Conservation (phyloP, 2,113 vertebrate species). For the Oostethus manadensis region DNA sequence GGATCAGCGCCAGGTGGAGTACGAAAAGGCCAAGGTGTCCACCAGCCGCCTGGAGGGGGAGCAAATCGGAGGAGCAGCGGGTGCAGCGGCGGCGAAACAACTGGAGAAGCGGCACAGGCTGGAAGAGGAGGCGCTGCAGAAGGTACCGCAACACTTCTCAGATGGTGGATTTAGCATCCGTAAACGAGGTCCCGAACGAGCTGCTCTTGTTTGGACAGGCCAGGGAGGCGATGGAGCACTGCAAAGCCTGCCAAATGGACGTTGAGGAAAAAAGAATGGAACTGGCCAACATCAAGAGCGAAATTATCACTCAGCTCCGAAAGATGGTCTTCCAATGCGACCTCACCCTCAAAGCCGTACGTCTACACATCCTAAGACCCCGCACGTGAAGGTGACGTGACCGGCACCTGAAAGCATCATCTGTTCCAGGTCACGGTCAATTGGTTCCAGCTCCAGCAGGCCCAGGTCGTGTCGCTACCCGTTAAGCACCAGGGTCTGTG, state of each 20-base stretch:
- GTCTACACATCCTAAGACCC: conserved; percentile 32
- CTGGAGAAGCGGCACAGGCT: conserved; percentile 86
- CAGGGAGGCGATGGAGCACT: conserved; percentile 87
- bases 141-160: conserved; percentile 69
- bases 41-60: conserved; percentile 89
- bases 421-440: conserved; percentile 86
- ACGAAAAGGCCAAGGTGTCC: conserved; percentile 88
- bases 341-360: conserved; percentile 94
- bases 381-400: not conserved
- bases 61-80: conserved; percentile 69
- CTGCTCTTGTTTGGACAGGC: conserved; percentile 64
- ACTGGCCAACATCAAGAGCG: conserved; percentile 84
- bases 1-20: conserved; percentile 87
- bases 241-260: conserved; percentile 83
- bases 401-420: not conserved
- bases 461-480: conserved; percentile 85
- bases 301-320: conserved; percentile 84
- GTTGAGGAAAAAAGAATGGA: conserved; percentile 81
- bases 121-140: conserved; percentile 92
- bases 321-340: conserved; percentile 95
- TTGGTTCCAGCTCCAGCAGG: conserved; percentile 94
- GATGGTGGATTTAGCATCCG: not conserved
- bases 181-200: too few relatives aligned
- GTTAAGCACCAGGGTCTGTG: conserved; percentile 86
- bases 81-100: conserved; percentile 73